phyloP scores from a whole-genome alignment of 2,888 invertebrate species.

The Temnothorax unifasciatus region DNA sequence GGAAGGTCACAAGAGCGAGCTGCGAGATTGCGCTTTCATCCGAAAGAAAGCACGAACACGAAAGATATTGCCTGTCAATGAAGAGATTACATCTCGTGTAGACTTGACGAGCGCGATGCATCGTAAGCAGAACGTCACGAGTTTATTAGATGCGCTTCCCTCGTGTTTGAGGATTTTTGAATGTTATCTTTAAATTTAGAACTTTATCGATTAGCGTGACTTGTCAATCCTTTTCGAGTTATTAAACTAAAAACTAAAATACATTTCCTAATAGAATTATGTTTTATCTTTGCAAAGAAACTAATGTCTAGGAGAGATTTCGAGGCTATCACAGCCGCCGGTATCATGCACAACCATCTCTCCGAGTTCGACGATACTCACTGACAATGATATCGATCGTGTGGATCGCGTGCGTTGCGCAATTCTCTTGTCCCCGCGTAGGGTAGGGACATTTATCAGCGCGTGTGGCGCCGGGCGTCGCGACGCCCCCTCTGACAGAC shows the following conservation, averaged over 20 bases:
- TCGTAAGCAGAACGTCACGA: neutral
- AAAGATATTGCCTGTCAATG: constrained; percentile 1
- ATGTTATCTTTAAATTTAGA: neutral
- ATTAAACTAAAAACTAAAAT: neutral
- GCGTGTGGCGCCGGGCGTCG: constrained; percentile 68
- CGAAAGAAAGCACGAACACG: neutral
- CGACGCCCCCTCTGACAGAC: constrained; percentile 17
- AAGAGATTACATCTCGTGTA: neutral
- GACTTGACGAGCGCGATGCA: neutral
- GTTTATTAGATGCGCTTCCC: neutral
- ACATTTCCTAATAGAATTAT: neutral
- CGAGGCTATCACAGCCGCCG: neutral
- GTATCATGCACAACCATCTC: neutral
- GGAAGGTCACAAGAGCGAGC: constrained; percentile 41
- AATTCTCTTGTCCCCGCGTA: constrained; percentile 29
- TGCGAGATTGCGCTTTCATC: constrained; percentile 6
- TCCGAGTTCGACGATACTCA: neutral
- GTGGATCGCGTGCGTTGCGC: constrained; percentile 33
- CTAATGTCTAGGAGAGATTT: neutral
- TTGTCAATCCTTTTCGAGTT: neutral
- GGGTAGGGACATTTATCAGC: constrained; percentile 57
- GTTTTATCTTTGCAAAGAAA: neutral
- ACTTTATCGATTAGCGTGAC: neutral
- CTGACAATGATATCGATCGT: constrained; percentile 35
- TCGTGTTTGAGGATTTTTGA: neutral